Evolutionary conservation across 1,140 invertebrate species (phyloP).

Genomic region (Antheraea mylitta): DNA sequence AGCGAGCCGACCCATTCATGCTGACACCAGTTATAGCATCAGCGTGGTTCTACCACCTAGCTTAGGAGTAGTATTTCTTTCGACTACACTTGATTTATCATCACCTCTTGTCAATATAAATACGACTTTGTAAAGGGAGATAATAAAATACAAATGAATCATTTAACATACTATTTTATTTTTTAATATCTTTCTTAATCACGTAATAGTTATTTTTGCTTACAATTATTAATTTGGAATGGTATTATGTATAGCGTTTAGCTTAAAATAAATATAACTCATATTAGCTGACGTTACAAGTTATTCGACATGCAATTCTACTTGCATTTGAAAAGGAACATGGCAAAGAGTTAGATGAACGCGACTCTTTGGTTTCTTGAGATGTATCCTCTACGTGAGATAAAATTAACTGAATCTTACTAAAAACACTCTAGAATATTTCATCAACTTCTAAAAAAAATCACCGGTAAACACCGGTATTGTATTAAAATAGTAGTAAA

Average conservation of each 20-base stretch:
- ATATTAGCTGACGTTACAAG: slow-evolving; percentile 43
- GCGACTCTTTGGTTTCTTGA: slow-evolving; percentile 68
- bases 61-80: no score
- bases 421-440: slow-evolving; percentile 21
- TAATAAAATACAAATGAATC: slow-evolving; percentile 8
- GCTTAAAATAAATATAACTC: slow-evolving; percentile 74
- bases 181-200: slow-evolving; percentile 70
- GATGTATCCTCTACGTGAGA: slow-evolving; percentile 27
- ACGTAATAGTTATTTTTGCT: slow-evolving; percentile 69
- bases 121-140: no score
- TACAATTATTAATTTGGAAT: slow-evolving; percentile 77
- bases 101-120: no score
- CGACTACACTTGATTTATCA: no score
- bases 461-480: slow-evolving; percentile 37
- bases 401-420: slow-evolving; percentile 15
- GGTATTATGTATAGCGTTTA: slow-evolving; percentile 67
- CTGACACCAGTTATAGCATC: no score
- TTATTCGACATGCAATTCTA: slow-evolving; percentile 27
- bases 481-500: slow-evolving; percentile 16
- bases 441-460: slow-evolving; percentile 37
- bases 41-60: no score
- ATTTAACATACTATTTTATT: slow-evolving; percentile 64
- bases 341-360: slow-evolving; percentile 67
- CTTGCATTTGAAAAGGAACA: slow-evolving; percentile 50
- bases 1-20: no score